These are phyloP conservation scores for Heliconius ismenius DNA, from an alignment of 2,888 invertebrate genomes.

Conservation along the genomic window DNA sequence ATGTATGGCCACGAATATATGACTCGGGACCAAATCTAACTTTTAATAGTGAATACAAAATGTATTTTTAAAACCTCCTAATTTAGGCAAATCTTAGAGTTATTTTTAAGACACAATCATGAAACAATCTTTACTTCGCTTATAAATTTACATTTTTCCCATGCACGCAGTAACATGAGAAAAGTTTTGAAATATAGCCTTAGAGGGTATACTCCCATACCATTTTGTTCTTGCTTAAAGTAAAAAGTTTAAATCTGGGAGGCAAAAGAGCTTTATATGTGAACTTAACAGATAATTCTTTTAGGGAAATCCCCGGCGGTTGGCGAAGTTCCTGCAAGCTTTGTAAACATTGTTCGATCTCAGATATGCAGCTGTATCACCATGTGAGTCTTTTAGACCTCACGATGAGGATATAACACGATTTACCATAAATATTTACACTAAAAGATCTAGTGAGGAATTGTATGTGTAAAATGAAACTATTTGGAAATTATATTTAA, in stretches of 20 bases:
- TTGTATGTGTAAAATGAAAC: neutral
- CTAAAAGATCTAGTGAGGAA: neutral
- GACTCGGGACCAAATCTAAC: too few species aligned
- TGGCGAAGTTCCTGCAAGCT: constrained; percentile 18
- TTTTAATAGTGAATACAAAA: too few species aligned
- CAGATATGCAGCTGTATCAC: constrained; percentile 23
- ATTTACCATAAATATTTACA: neutral
- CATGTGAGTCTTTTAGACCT: neutral
- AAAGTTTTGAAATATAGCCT: neutral
- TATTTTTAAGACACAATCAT: neutral
- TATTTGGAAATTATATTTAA: too few species aligned
- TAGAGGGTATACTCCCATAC: neutral
- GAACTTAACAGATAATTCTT: constrained; percentile 19
- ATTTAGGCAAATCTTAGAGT: neutral
- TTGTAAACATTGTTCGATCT: constrained; percentile 19
- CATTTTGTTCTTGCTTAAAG: constrained; percentile 8
- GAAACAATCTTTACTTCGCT: neutral
- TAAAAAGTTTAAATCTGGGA: constrained; percentile 6
- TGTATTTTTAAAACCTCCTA: neutral
- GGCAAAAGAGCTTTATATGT: constrained; percentile 11
- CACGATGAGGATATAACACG: neutral
- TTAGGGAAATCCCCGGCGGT: constrained; percentile 16
- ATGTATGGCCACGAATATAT: too few species aligned
- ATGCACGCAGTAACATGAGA: neutral
- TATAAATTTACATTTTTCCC: neutral